phyloP scores from a whole-genome alignment of 1,140 invertebrate genomes.

The Asobara japonica region DNA sequence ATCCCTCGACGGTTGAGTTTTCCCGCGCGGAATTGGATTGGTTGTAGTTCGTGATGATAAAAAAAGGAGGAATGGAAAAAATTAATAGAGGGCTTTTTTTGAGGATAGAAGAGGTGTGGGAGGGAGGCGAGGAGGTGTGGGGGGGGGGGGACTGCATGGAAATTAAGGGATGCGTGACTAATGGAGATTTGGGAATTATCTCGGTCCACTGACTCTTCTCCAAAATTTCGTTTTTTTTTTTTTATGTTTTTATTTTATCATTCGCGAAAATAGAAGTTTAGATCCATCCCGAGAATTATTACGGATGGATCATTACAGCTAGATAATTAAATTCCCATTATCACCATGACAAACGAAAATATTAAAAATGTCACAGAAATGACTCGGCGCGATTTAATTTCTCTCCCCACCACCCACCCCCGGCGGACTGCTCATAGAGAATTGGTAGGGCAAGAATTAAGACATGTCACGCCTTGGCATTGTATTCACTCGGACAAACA shows the following conservation, averaged over 20 bases:
- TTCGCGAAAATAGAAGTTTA: too few relatives aligned
- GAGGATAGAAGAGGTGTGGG: neutral
- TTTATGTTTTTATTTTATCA: too few relatives aligned
- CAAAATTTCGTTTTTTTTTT: too few relatives aligned
- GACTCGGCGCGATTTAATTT: neutral
- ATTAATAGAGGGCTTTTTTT: constrained; percentile 19
- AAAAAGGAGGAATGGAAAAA: constrained; percentile 7
- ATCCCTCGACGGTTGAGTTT: neutral
- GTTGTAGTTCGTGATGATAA: neutral
- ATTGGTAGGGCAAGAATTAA: constrained; percentile 29
- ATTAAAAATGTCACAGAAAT: neutral
- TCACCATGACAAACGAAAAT: neutral
- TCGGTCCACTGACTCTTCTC: too few relatives aligned
- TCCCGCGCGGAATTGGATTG: constrained; percentile 28
- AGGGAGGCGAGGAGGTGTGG: neutral
- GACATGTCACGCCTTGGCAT: constrained; percentile 32
- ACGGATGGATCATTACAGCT: too few relatives aligned
- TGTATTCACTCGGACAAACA: constrained; percentile 26
- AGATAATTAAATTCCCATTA: neutral
- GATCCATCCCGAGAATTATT: too few relatives aligned
- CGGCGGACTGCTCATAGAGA: neutral
- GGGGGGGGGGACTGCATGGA: neutral
- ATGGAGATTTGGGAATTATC: too few relatives aligned
- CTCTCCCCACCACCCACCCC: neutral
- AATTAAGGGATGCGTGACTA: too few relatives aligned